A percentile compares a stretch with the other conserved stretches of the same genome.
These are phyloP conservation scores for Scaptomyza montana DNA, from an alignment of 1,140 invertebrate genomes.

Conservation along the genomic window DNA sequence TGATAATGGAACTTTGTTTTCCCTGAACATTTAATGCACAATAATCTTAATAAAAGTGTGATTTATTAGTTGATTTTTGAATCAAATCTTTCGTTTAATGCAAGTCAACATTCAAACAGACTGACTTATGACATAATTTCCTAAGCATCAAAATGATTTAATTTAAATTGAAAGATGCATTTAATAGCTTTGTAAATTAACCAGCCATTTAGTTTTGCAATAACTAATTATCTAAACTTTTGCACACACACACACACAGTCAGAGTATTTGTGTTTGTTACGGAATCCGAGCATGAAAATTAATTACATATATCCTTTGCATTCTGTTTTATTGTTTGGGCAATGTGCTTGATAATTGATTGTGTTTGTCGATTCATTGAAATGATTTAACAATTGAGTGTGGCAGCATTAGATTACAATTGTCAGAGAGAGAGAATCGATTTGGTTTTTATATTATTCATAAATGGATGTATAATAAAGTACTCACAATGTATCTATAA, in stretches of 20 bases:
- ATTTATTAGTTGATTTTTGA: background rate
- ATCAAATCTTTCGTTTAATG: background rate
- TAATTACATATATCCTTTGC: constrained; percentile 4
- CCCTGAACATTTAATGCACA: background rate
- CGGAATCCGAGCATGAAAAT: background rate
- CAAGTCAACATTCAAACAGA: no score
- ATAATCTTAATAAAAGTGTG: background rate
- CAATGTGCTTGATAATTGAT: constrained; percentile 2
- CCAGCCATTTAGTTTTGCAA: background rate
- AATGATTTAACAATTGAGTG: constrained; percentile 4
- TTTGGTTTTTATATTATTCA: constrained; percentile 33
- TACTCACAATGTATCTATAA: background rate
- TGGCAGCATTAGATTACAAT: background rate
- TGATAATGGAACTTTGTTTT: no score
- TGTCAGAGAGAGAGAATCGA: background rate
- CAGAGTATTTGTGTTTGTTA: background rate
- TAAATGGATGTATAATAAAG: constrained; percentile 16
- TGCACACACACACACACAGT: background rate
- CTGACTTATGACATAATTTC: background rate
- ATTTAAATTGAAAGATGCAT: background rate
- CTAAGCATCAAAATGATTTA: background rate
- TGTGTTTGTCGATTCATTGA: background rate
- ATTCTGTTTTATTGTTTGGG: background rate
- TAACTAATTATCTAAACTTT: background rate
- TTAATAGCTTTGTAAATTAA: background rate